Evolutionary conservation across 2,113 vertebrate genomes (phyloP).

Genomic region (Hyaena hyaena): DNA sequence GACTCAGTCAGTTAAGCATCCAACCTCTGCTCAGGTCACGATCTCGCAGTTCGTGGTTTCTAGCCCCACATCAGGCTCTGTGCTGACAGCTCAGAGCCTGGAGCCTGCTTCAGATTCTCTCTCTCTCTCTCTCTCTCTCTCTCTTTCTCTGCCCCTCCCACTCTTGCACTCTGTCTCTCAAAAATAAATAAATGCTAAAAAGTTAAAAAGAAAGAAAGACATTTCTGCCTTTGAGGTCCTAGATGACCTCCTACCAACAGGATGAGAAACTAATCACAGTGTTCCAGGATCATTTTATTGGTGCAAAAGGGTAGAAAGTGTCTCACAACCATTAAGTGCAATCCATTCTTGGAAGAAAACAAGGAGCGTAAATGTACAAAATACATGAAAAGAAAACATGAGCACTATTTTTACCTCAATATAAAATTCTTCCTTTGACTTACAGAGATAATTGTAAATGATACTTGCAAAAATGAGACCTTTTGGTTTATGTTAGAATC

Average conservation of each 20-base stretch:
- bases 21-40: accelerated
- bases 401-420: neutral
- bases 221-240: neutral
- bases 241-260: neutral
- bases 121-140: too few relatives aligned
- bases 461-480: neutral
- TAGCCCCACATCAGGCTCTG: too few relatives aligned
- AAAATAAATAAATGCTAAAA: neutral
- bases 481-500: neutral
- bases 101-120: too few relatives aligned
- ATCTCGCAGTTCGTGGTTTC: too few relatives aligned
- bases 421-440: neutral
- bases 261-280: neutral
- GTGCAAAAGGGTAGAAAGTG: neutral
- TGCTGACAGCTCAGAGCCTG: too few relatives aligned
- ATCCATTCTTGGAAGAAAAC: neutral
- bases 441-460: neutral
- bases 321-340: neutral
- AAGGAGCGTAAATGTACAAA: neutral
- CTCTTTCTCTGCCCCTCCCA: too few relatives aligned
- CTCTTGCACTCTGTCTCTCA: too few relatives aligned
- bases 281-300: neutral
- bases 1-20: too few relatives aligned
- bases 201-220: neutral
- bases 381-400: neutral